Percentiles rank a stretch among this genome's conserved stretches.
These are phyloP conservation scores for Abrostola tripartita DNA, from an alignment of 2,888 invertebrate genomes.

Conservation along the genomic window DNA sequence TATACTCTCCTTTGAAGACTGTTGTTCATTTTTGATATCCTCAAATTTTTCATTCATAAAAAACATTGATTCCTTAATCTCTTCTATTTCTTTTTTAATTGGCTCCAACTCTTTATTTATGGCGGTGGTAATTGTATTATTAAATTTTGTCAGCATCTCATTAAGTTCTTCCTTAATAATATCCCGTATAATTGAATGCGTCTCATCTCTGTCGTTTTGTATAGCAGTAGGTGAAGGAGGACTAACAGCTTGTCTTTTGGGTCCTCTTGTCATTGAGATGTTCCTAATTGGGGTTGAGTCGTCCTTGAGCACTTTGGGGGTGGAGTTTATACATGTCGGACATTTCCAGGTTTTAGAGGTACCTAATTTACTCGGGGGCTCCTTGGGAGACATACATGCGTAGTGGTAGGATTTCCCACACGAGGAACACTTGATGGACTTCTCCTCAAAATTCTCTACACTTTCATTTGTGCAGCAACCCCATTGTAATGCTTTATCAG, in stretches of 20 bases:
- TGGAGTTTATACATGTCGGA: background rate
- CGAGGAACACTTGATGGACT: background rate
- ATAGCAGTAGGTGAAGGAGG: background rate
- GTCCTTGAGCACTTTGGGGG: background rate
- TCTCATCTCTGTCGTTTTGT: background rate
- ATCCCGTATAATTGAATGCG: background rate
- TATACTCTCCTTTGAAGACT: background rate
- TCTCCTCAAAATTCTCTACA: background rate
- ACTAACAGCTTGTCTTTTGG: conserved; percentile 6
- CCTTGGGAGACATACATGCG: background rate
- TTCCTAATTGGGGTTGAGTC: conserved; percentile 11
- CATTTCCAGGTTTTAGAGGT: conserved; percentile 14
- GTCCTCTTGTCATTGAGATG: background rate
- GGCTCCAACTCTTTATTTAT: conserved; percentile 9
- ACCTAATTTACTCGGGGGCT: background rate
- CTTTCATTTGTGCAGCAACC: conserved; percentile 8
- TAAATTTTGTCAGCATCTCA: conserved; percentile 4
- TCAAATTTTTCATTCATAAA: conserved; percentile 9
- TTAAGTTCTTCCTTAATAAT: conserved; percentile 4
- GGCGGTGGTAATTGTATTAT: background rate
- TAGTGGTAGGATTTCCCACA: conserved; percentile 9
- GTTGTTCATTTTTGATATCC: conserved; percentile 1
- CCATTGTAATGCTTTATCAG: conserved; percentile 5
- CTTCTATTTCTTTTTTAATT: conserved; percentile 5
- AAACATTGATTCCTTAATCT: background rate